Evolutionary conservation across 1,140 invertebrate species (phyloP).

Genomic region (Oreohelix idahoensis): DNA sequence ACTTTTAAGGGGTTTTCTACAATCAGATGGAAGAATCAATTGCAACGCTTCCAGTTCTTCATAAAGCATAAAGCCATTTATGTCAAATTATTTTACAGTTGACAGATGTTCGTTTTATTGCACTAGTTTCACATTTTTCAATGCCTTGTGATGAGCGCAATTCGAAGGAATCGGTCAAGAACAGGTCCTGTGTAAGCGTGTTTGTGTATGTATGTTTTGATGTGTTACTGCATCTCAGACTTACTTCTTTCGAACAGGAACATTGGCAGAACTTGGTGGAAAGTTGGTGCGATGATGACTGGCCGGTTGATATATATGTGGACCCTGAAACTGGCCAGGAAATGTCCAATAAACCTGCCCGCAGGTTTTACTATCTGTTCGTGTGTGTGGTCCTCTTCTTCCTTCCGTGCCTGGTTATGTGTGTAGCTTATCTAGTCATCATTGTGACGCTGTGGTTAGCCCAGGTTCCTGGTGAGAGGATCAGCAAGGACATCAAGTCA

Average conservation of each 20-base stretch:
- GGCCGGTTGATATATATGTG: conserved; percentile 51
- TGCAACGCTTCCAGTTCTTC: too few relatives aligned
- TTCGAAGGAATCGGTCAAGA: too few relatives aligned
- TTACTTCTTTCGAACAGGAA: conserved; percentile 40
- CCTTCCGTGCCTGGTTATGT: conserved; percentile 74
- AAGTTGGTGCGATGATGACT: conserved; percentile 70
- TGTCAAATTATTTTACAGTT: too few relatives aligned
- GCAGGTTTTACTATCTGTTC: conserved; percentile 72
- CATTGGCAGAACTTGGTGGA: conserved; percentile 69
- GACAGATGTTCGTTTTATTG: too few relatives aligned
- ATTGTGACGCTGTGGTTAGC: conserved; percentile 71
- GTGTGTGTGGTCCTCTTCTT: conserved; percentile 75
- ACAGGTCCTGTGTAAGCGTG: too few relatives aligned
- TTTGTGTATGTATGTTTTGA: too few relatives aligned
- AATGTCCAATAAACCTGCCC: conserved; percentile 41
- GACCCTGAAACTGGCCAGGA: conserved; percentile 42
- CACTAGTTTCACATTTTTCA: too few relatives aligned
- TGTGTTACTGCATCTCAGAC: too few relatives aligned
- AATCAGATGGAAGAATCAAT: too few relatives aligned
- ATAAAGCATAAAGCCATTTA: too few relatives aligned
- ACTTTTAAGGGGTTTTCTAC: too few relatives aligned
- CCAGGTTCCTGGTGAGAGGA: conserved; percentile 61
- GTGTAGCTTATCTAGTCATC: conserved; percentile 73
- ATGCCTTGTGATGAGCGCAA: too few relatives aligned
- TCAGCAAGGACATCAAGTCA: conserved; percentile 63